Base-by-base conservation (phyloP, 2,888 invertebrate genomes). In the Barypeithes pellucidus region DNA sequence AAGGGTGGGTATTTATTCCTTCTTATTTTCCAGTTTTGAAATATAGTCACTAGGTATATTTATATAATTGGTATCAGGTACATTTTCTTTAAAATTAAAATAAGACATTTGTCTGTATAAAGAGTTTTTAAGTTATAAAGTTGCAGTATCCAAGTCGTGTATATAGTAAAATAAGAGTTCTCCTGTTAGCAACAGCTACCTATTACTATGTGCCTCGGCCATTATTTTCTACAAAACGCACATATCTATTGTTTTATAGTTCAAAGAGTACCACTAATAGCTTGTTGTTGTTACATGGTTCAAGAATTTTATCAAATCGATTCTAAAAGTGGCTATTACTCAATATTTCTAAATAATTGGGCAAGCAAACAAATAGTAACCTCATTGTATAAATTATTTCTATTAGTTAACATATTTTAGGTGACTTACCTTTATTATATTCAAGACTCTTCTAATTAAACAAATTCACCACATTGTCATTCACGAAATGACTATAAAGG, bases 301-400 rank as follows among this genome's bases (percentile, higher is more conserved):
- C 4, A 43, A 43, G 16, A 43, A 43, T 16, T 16, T 43, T 43
- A 43, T 43, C 43, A 43, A 43, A 43, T 43, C 43, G 16, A 43
- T 43, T 5, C 12, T 39, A 43, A 43, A 16, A 29, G 29, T 43
- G 16, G 5, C n/a, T 39, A 43, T 43, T 43, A 16, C 43, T 43
- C 3, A 43, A 43, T n/a, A 43, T 43, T 43, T 43, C 39, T 8
- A 2, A 39, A 39, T 39, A 39, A 39, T 12, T 43, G 2, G 16
- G 43, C 29, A 29, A 29, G 43, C 16, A 43, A 43, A 7, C 43
- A n/a, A 43, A 43, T 16, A 43, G 43, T 43, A 43, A 43, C 43
- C 43, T 43, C 43, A 43, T 43, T 43, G 16, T 43, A 16, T 43
- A 43, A 43, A 43, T 43, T 43, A 43, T 43, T 14, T 43, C 8